phyloP scores from a whole-genome alignment of 2,888 invertebrate genomes.

The Antheraea assamensis region DNA sequence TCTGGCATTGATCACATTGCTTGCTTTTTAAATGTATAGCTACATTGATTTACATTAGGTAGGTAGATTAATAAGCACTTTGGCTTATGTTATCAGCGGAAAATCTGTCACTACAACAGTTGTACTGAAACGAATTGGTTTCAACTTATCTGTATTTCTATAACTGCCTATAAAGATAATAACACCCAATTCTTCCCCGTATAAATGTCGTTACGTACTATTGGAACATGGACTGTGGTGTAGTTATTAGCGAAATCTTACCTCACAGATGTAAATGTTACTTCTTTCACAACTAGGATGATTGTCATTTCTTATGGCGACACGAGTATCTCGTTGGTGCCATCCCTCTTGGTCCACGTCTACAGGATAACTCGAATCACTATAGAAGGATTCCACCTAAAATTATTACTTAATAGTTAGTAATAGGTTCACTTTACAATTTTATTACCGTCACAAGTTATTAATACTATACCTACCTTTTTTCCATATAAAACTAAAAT shows the following conservation, averaged over 20 bases:
- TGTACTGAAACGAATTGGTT: neutral
- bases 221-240: neutral
- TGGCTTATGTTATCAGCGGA: neutral
- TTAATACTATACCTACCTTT: constrained; percentile 38
- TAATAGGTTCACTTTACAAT: neutral
- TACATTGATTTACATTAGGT: neutral
- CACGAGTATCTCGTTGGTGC: constrained; percentile 59
- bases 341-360: constrained; percentile 52
- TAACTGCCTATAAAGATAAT: neutral
- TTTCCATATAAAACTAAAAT: constrained; percentile 36
- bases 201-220: neutral
- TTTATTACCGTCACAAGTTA: constrained; percentile 15
- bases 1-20: neutral
- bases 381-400: constrained; percentile 50
- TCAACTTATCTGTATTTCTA: neutral
- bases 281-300: constrained; percentile 59
- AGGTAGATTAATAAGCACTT: neutral
- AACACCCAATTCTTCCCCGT: constrained; percentile 2
- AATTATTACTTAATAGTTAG: constrained; percentile 25
- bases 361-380: constrained; percentile 52
- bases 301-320: constrained; percentile 46
- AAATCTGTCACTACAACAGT: neutral
- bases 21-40: neutral
- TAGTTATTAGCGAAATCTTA: constrained; percentile 31
- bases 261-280: constrained; percentile 69